phyloP scores from a whole-genome alignment of 1,140 invertebrate species.

The Heliconius nattereri region DNA sequence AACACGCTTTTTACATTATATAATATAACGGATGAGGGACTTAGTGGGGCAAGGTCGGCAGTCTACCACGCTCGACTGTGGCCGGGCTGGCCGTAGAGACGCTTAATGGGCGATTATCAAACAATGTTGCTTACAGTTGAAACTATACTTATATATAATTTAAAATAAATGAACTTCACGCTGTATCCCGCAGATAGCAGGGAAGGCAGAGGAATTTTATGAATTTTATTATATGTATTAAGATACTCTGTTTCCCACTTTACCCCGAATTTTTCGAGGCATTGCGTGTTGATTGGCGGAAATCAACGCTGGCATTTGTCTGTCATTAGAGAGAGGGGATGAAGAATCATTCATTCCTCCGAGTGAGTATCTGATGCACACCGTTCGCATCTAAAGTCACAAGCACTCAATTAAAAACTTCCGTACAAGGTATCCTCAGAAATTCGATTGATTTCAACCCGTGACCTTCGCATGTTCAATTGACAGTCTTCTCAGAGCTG shows the following conservation, averaged over 20 bases:
- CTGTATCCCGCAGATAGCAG: not conserved
- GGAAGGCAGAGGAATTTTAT: not conserved
- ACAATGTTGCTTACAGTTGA: not conserved
- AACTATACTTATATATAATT: not conserved
- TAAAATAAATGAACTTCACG: not conserved
- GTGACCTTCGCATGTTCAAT: not conserved
- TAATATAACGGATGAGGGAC: not conserved
- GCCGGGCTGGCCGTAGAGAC: not conserved
- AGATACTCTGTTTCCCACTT: too few species aligned
- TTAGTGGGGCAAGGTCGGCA: slow-evolving; percentile 1
- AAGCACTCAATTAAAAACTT: not conserved
- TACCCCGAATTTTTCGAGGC: not conserved
- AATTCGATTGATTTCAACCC: too few species aligned
- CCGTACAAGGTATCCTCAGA: too few species aligned
- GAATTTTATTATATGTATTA: too few species aligned
- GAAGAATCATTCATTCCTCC: too few species aligned
- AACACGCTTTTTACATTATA: slow-evolving; percentile 6
- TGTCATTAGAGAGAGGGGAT: not conserved
- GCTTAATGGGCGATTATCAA: not conserved
- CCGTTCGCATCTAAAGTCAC: not conserved
- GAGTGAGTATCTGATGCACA: not conserved
- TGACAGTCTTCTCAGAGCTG: not conserved
- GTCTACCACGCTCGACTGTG: not conserved
- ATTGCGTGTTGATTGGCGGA: not conserved
- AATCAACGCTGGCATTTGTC: not conserved